phyloP scores from a whole-genome alignment of 1,140 invertebrate genomes.

The Anoplolepis gracilipes region DNA sequence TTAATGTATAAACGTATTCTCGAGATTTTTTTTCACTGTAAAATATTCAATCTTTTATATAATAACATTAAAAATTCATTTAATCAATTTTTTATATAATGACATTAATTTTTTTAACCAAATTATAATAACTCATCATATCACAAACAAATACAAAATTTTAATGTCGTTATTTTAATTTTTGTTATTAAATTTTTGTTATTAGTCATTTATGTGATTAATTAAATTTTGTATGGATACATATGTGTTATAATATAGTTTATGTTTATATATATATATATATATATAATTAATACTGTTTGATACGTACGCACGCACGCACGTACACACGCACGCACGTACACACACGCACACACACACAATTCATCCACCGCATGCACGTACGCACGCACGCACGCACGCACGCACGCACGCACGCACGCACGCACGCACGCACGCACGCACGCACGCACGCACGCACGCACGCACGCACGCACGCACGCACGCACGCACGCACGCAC shows the following conservation, averaged over 20 bases:
- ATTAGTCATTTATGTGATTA: not conserved
- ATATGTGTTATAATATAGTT: not conserved
- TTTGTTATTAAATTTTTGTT: not conserved
- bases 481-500: too few relatives aligned
- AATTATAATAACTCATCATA: not conserved
- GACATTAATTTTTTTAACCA: not conserved
- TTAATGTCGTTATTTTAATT: not conserved
- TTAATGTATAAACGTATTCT: not conserved
- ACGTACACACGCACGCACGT: too few relatives aligned
- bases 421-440: too few relatives aligned
- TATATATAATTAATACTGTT: conserved; percentile 1
- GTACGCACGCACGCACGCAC: too few relatives aligned
- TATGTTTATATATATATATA: too few relatives aligned
- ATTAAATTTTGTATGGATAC: not conserved
- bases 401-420: too few relatives aligned
- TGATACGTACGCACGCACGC: not conserved
- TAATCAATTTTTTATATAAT: not conserved
- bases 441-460: too few relatives aligned
- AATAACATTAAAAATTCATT: not conserved
- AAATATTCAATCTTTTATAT: not conserved
- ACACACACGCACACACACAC: too few relatives aligned
- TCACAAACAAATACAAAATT: not conserved
- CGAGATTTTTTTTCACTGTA: not conserved
- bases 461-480: too few relatives aligned
- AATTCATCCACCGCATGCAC: too few relatives aligned